These are phyloP conservation scores for Drosophila macrospina DNA, from an alignment of 2,888 invertebrate species.

Conservation along the genomic window DNA sequence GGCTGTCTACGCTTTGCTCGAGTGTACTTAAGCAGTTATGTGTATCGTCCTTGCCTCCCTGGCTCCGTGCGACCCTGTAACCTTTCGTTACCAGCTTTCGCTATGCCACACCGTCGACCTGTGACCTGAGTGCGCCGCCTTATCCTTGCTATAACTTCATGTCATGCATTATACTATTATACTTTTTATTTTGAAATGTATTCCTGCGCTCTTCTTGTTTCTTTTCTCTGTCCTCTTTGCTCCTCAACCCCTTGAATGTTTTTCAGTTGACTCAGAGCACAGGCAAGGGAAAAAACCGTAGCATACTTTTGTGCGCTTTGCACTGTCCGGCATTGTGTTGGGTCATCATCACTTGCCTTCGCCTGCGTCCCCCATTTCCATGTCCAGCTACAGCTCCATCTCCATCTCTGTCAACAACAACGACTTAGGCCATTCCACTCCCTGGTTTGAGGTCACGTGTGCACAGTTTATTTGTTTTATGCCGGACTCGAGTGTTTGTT, in stretches of 20 bases:
- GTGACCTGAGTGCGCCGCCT: slow-evolving; percentile 30
- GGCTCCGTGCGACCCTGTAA: slow-evolving; percentile 17
- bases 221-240: too few relatives aligned
- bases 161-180: slow-evolving; percentile 46
- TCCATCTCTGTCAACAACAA: neutral
- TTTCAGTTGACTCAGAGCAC: slow-evolving; percentile 1
- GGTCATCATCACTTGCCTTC: slow-evolving; percentile 51
- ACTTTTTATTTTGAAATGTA: slow-evolving; percentile 42
- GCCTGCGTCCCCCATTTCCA: neutral
- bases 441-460: slow-evolving; percentile 73
- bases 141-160: slow-evolving; percentile 55
- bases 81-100: neutral
- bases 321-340: slow-evolving; percentile 30
- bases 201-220: slow-evolving; percentile 32
- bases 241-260: slow-evolving; percentile 18
- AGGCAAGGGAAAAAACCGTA: slow-evolving; percentile 23
- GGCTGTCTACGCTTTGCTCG: slow-evolving; percentile 52
- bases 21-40: slow-evolving; percentile 66
- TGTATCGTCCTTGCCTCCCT: slow-evolving; percentile 22
- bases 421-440: slow-evolving; percentile 6
- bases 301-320: slow-evolving; percentile 38
- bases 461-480: slow-evolving; percentile 75
- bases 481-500: slow-evolving; percentile 69
- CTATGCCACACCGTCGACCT: neutral
- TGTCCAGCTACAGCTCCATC: too few relatives aligned